phyloP scores from a whole-genome alignment of 2,113 vertebrate species.

The Elgaria multicarinata region DNA sequence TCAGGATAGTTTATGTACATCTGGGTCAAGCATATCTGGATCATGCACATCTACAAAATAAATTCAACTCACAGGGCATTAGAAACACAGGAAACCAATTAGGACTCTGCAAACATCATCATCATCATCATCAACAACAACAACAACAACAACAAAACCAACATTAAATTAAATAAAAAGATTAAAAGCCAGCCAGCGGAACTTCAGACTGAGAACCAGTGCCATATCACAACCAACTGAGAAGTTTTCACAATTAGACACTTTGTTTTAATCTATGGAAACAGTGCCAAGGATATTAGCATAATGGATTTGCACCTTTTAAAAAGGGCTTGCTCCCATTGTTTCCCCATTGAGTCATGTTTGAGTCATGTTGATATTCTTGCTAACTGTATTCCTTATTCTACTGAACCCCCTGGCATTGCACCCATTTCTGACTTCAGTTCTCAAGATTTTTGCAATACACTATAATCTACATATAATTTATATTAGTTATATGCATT shows the following conservation, averaged over 20 bases:
- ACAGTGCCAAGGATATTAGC: neutral
- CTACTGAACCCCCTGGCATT: neutral
- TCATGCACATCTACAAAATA: neutral
- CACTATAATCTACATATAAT: no score
- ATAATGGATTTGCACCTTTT: neutral
- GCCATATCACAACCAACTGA: neutral
- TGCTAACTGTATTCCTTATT: neutral
- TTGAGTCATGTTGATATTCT: neutral
- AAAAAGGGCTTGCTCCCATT: neutral
- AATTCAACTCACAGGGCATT: neutral
- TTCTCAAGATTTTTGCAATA: no score
- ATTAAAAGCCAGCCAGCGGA: slow-evolving; percentile 18
- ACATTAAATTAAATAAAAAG: slow-evolving; percentile 1
- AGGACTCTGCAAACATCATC: neutral
- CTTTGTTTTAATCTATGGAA: neutral
- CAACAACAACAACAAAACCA: neutral
- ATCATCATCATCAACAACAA: neutral
- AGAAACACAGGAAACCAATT: slow-evolving; percentile 8
- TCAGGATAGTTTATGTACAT: neutral
- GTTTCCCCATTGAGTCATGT: neutral
- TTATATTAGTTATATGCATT: neutral
- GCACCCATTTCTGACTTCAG: neutral
- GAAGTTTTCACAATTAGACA: neutral
- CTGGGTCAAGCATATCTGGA: no score
- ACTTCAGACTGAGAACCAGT: slow-evolving; percentile 26